Evolutionary conservation across 2,797 vertebrate species (phyloP).

Genomic region (Enteromius argenteus): DNA sequence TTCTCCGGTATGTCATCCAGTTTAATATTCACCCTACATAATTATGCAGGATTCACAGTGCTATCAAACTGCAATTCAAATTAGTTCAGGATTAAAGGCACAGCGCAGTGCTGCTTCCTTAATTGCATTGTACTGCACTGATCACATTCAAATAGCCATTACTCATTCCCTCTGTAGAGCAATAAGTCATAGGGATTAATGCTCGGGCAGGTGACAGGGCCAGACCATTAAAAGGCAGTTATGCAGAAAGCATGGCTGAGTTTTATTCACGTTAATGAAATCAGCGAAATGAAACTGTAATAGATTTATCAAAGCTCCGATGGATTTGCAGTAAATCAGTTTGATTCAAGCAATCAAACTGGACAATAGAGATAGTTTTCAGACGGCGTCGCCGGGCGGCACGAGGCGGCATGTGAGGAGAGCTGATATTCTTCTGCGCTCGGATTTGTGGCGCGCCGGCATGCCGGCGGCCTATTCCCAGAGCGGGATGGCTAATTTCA

Average conservation of each 20-base stretch:
- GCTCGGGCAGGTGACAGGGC: constrained; percentile 99
- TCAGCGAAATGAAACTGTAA: constrained; percentile 99
- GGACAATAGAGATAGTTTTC: constrained; percentile 99
- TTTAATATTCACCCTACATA: constrained; percentile 99
- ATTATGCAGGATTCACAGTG: constrained; percentile 99
- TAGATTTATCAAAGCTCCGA: constrained; percentile 99
- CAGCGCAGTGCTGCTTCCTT: constrained; percentile 99
- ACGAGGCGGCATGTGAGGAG: constrained; percentile 93
- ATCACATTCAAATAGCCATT: constrained; percentile 99
- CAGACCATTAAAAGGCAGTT: constrained; percentile 99
- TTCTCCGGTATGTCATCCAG: constrained; percentile 99
- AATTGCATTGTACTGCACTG: constrained; percentile 99
- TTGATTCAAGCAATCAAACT: constrained; percentile 99
- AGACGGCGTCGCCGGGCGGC: constrained; percentile 89
- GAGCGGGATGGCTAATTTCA: constrained; percentile 87
- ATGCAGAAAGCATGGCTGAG: constrained; percentile 99
- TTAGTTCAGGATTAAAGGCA: constrained; percentile 99
- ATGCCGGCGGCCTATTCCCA: constrained; percentile 89
- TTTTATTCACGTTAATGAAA: constrained; percentile 99
- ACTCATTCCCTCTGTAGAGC: constrained; percentile 99
- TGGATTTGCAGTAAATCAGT: constrained; percentile 99
- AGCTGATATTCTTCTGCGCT: constrained; percentile 94
- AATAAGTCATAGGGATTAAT: constrained; percentile 99
- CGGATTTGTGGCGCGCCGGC: constrained; percentile 86
- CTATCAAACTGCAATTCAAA: constrained; percentile 99